Evolutionary conservation across 2,888 invertebrate genomes (phyloP), one percentile per base, ranked within the genome.

Genomic region (Timema cristinae): DNA sequence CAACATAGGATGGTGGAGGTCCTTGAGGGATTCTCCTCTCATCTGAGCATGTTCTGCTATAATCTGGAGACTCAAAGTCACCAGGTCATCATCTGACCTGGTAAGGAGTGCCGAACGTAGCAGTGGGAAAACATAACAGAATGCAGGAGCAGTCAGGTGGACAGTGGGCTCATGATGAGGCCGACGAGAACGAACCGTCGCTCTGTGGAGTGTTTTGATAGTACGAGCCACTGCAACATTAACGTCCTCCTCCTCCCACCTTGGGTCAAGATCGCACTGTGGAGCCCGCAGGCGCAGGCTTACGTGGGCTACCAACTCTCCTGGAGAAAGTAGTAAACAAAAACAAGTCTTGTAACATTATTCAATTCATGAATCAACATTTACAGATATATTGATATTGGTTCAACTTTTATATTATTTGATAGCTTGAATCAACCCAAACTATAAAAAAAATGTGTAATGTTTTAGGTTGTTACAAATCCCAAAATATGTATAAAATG

Each of bases 101-200:
- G 85, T 84, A 50, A 80, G 78, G 63, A 88, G 78, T 76, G 90
- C 88, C 71, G 86, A 84, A 77, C 89, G 89, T 6, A 97, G 81
- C 77, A 96, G 86, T 13, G 92, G 91, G 81, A 95, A 96, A 11
- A 89, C 85, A 79, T 92, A 97, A 77, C 91, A 91, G 83, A 95
- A 94, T 0, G 91, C 90, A 2, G 94, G 90, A 0, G 91, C 90
- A 1, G 87, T 86, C 77, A 91, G 86, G 6, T n/a, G 32, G 50
- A 51, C 47, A 5, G 52, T 69, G 7, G 15, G 10, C n/a, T 50
- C 50, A 13, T n/a, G 11, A 8, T 32, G 13, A 50, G 48, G 10
- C 6, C 66, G 52, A 5, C 66, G 51, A 11, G 71, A 50, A 15
- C 70, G 59, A 13, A 77, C 84, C 0, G 88, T 88, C 72, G 80